Conservation (phyloP, 2,888 invertebrate species). For the Acrocera orbiculus region DNA sequence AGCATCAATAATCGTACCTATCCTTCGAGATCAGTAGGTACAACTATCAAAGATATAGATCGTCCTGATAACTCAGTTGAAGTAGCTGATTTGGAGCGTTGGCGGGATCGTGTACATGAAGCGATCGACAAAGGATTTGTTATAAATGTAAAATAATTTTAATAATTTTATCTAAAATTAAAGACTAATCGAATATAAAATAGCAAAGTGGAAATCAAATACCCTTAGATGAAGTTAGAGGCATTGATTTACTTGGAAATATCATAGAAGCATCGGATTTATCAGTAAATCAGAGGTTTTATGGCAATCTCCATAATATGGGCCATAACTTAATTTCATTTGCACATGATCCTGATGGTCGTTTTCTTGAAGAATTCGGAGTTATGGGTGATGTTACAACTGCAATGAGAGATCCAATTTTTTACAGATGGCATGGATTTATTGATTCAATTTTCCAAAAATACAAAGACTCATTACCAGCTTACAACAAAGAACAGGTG, state of each 20-base stretch:
- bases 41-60: slow-evolving; percentile 43
- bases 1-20: slow-evolving; percentile 46
- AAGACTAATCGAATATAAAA: not conserved
- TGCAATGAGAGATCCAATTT: slow-evolving; percentile 72
- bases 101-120: slow-evolving; percentile 55
- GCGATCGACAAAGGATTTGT: slow-evolving; percentile 55
- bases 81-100: slow-evolving; percentile 47
- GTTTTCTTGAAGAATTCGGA: slow-evolving; percentile 49
- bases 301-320: slow-evolving; percentile 68
- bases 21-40: slow-evolving; percentile 48
- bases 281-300: slow-evolving; percentile 47
- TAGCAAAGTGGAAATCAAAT: slow-evolving; percentile 10
- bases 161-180: not conserved
- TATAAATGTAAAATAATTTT: slow-evolving; percentile 33
- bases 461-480: slow-evolving; percentile 42
- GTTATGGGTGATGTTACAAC: slow-evolving; percentile 69
- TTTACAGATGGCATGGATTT: slow-evolving; percentile 71
- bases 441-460: slow-evolving; percentile 57
- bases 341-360: slow-evolving; percentile 61
- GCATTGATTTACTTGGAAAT: slow-evolving; percentile 64
- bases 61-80: slow-evolving; percentile 41
- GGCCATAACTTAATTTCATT: slow-evolving; percentile 61
- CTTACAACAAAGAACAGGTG: slow-evolving; percentile 37
- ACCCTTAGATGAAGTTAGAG: slow-evolving; percentile 32
- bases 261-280: slow-evolving; percentile 54